Evolutionary conservation across 1,140 invertebrate species (phyloP).

Genomic region (Rhynchophorus ferrugineus): DNA sequence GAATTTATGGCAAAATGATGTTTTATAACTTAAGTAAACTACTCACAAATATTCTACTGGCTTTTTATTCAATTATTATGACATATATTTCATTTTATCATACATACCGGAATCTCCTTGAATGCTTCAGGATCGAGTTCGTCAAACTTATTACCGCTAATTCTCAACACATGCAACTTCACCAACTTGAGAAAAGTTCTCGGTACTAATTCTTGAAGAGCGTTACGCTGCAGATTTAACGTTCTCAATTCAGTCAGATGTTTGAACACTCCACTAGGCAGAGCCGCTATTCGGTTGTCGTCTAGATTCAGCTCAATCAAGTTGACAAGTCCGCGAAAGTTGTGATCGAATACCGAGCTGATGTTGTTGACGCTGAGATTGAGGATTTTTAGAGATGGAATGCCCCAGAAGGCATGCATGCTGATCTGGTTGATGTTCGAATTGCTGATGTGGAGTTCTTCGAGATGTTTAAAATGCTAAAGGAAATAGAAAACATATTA

Average conservation of each 20-base stretch:
- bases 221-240: conserved; percentile 61
- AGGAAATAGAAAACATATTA: conserved; percentile 33
- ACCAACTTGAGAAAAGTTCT: conserved; percentile 61
- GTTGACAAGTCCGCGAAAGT: conserved; percentile 71
- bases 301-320: conserved; percentile 79
- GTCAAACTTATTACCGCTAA: conserved; percentile 63
- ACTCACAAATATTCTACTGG: too few species aligned
- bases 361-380: conserved; percentile 70
- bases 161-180: conserved; percentile 60
- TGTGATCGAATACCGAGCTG: conserved; percentile 69
- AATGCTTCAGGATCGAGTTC: conserved; percentile 55
- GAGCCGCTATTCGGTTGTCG: conserved; percentile 64
- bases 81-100: too few species aligned
- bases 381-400: conserved; percentile 57
- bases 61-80: too few species aligned
- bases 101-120: conserved; percentile 38
- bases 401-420: conserved; percentile 71
- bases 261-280: conserved; percentile 67
- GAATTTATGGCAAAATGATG: too few species aligned
- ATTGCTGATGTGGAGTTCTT: conserved; percentile 64
- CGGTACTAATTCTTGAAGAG: conserved; percentile 58
- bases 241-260: conserved; percentile 60
- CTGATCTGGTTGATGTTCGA: conserved; percentile 72
- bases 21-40: too few species aligned
- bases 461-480: conserved; percentile 56